A percentile compares a stretch with the other conserved stretches of the same genome.
Conservation (phyloP, 2,113 vertebrate genomes). For the Aptenodytes patagonicus region DNA sequence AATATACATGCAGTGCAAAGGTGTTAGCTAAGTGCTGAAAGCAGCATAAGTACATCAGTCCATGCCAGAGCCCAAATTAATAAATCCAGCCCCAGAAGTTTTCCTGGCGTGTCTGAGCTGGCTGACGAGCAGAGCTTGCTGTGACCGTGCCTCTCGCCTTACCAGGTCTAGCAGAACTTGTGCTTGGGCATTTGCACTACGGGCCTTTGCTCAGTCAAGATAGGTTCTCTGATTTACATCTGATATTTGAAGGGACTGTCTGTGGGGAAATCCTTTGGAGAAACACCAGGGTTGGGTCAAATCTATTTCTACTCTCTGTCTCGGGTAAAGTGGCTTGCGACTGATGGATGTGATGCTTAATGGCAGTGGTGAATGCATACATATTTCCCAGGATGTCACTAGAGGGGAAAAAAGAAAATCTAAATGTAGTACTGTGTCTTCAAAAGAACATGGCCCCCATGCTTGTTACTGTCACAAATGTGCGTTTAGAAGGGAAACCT, state of each 20-base stretch:
- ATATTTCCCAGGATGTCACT: not conserved
- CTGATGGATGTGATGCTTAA: not conserved
- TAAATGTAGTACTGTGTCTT: not conserved
- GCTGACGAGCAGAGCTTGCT: not conserved
- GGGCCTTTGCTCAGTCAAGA: not conserved
- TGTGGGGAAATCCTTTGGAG: not conserved
- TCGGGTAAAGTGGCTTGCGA: fast-evolving
- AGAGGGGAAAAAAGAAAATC: not conserved
- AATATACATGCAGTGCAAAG: not conserved
- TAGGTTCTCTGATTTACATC: not conserved
- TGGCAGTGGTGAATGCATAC: not conserved
- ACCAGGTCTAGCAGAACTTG: not conserved
- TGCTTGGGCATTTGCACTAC: not conserved
- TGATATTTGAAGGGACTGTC: not conserved
- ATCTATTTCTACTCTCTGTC: not conserved
- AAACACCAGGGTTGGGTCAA: not conserved
- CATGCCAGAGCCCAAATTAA: not conserved
- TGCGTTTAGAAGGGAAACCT: not conserved
- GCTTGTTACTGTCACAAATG: not conserved
- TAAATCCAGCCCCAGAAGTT: not conserved
- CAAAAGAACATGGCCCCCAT: not conserved
- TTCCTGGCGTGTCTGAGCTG: not conserved
- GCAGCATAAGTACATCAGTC: not conserved
- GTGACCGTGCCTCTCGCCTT: not conserved
- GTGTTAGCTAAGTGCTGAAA: not conserved